Conservation (phyloP, 2,113 vertebrate genomes). For the Columba janthina region DNA sequence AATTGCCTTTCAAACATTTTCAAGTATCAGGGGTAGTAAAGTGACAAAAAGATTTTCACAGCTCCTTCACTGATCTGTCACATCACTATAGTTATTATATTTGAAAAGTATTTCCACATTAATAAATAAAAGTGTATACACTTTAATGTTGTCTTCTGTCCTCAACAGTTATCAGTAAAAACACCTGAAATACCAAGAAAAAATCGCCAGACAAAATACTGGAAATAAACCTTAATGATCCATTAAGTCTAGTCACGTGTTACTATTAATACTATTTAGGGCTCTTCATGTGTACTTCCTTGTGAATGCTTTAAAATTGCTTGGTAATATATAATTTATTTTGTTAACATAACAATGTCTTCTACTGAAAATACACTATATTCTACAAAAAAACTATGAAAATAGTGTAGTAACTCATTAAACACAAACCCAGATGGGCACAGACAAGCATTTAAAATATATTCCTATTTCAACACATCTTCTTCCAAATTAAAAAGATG, state of each 20-base stretch:
- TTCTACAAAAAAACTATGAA: neutral
- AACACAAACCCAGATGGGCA: neutral
- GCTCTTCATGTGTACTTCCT: slow-evolving; percentile 11
- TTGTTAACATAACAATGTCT: neutral
- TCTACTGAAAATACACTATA: neutral
- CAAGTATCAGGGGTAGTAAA: neutral
- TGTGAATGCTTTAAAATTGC: slow-evolving; percentile 51
- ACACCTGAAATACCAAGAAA: neutral
- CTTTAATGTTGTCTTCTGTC: neutral
- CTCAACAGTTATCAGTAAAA: neutral
- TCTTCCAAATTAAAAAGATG: neutral
- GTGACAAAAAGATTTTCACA: neutral
- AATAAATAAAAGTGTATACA: neutral
- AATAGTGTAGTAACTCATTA: neutral
- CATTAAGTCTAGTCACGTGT: slow-evolving; percentile 10
- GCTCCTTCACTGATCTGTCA: neutral
- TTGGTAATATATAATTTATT: slow-evolving; percentile 43
- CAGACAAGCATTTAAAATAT: neutral
- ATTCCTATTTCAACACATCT: neutral
- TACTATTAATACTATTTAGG: neutral
- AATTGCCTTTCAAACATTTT: neutral
- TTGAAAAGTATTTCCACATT: neutral
- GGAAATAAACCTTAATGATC: neutral
- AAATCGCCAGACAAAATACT: neutral
- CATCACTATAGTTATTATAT: neutral